phyloP scores from a whole-genome alignment of 2,888 invertebrate genomes.

The Harpalus rubripes region DNA sequence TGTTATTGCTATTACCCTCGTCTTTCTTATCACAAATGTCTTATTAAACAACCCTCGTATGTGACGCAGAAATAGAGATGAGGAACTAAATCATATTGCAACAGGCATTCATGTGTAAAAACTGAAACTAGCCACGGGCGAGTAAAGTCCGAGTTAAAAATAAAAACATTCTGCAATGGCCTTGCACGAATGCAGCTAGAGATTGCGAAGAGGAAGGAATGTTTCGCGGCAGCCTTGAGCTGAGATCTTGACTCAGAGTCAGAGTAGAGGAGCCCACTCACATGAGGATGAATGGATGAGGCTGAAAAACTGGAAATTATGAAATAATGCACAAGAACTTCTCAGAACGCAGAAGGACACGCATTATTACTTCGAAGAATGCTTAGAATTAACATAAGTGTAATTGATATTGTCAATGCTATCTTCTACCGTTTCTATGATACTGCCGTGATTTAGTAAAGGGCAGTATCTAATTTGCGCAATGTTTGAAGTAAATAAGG shows the following conservation, averaged over 20 bases:
- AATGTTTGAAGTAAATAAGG: too few relatives aligned
- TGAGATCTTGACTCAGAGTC: background rate
- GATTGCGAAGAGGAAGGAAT: constrained; percentile 1
- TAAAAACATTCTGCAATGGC: constrained; percentile 32
- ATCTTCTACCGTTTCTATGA: too few relatives aligned
- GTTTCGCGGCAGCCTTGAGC: background rate
- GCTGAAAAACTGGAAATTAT: constrained; percentile 6
- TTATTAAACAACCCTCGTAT: too few relatives aligned
- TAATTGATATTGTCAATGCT: too few relatives aligned
- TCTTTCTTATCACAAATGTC: too few relatives aligned
- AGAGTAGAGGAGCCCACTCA: background rate
- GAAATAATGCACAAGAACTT: background rate
- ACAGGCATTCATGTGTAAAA: background rate
- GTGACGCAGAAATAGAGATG: too few relatives aligned
- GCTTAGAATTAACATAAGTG: background rate
- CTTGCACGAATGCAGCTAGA: constrained; percentile 19
- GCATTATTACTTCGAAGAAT: background rate
- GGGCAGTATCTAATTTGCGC: too few relatives aligned
- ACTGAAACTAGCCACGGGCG: background rate
- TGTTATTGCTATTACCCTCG: too few relatives aligned
- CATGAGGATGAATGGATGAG: background rate
- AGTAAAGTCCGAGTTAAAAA: constrained; percentile 41
- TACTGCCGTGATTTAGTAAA: too few relatives aligned
- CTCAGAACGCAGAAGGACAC: background rate
- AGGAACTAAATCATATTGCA: too few relatives aligned